Evolutionary conservation across 1,140 invertebrate genomes (phyloP).

Genomic region (Trissolcus basalis): DNA sequence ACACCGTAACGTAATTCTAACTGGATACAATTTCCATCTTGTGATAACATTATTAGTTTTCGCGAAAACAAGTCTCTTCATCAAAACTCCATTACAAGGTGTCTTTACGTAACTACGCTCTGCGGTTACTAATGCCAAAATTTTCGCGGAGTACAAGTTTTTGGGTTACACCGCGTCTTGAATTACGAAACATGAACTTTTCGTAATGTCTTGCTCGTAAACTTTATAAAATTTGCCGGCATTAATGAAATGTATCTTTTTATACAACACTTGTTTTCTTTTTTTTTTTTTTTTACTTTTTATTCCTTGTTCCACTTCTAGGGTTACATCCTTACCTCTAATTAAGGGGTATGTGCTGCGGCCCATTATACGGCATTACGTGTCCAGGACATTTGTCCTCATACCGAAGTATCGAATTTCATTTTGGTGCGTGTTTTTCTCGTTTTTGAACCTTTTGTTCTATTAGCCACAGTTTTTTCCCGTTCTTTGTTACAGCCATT

Average conservation of each 20-base stretch:
- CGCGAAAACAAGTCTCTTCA: slow-evolving; percentile 34
- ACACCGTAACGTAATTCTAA: not conserved
- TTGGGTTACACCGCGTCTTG: slow-evolving; percentile 12
- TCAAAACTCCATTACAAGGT: slow-evolving; percentile 29
- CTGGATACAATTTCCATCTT: slow-evolving; percentile 3
- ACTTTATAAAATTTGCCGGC: not conserved
- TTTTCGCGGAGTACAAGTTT: slow-evolving; percentile 27
- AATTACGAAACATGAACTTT: slow-evolving; percentile 20
- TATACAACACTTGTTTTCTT: too few relatives aligned
- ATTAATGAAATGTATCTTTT: too few relatives aligned
- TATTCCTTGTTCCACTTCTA: slow-evolving; percentile 1
- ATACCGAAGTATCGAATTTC: not conserved
- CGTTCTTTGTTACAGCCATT: not conserved
- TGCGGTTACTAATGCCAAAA: slow-evolving; percentile 31
- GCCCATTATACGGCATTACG: not conserved
- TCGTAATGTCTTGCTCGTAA: slow-evolving; percentile 1
- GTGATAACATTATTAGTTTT: slow-evolving; percentile 8
- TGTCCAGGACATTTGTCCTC: not conserved
- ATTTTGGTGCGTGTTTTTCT: too few relatives aligned
- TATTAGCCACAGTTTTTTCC: not conserved
- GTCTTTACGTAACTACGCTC: slow-evolving; percentile 24
- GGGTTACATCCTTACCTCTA: slow-evolving; percentile 11
- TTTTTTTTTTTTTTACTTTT: slow-evolving; percentile 3
- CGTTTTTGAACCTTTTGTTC: not conserved
- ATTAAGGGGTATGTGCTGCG: slow-evolving; percentile 7